These are phyloP conservation scores for Sycophila texana DNA, from an alignment of 2,888 invertebrate species.

Conservation along the genomic window DNA sequence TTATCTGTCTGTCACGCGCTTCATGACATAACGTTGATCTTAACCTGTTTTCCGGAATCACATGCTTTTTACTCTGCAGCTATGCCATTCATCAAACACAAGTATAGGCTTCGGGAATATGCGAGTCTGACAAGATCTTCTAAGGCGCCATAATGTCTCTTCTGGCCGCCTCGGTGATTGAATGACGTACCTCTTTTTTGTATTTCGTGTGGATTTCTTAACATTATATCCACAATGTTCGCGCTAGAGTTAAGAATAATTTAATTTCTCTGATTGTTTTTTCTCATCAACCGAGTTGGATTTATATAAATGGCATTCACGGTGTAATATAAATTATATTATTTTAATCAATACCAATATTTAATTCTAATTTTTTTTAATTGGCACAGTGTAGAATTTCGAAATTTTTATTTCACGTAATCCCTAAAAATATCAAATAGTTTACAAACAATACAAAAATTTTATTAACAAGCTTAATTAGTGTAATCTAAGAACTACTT, in stretches of 20 bases:
- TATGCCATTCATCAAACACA: background rate
- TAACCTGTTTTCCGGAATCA: background rate
- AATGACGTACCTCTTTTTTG: slow-evolving; percentile 16
- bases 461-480: background rate
- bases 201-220: too few relatives aligned
- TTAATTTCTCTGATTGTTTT: too few relatives aligned
- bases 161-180: background rate
- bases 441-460: background rate
- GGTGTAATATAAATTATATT: too few relatives aligned
- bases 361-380: too few relatives aligned
- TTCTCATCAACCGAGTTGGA: too few relatives aligned
- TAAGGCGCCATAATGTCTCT: slow-evolving; percentile 33
- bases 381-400: too few relatives aligned
- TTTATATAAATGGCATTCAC: too few relatives aligned
- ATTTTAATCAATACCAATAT: too few relatives aligned
- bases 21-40: slow-evolving; percentile 18
- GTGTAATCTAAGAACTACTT: background rate
- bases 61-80: background rate
- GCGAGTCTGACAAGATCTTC: background rate
- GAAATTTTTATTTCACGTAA: too few relatives aligned
- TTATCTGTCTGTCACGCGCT: slow-evolving; percentile 29
- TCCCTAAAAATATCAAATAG: too few relatives aligned
- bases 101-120: background rate
- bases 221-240: too few relatives aligned
- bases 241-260: too few relatives aligned